Percentiles rank a stretch among this genome's conserved stretches.
phyloP scores from a whole-genome alignment of 2,113 vertebrate species.

The Trematomus loennbergii region DNA sequence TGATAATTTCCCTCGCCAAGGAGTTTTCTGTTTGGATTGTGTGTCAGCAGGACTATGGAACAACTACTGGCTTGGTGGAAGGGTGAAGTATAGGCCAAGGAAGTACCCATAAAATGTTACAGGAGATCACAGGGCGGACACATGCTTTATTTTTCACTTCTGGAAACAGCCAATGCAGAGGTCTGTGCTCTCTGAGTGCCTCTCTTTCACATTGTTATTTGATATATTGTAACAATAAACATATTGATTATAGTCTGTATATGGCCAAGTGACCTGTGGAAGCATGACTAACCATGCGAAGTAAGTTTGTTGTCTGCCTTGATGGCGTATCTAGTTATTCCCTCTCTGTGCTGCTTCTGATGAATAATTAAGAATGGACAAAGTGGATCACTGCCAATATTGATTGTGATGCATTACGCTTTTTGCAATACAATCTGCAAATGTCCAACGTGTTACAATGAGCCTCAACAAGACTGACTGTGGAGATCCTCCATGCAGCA shows the following conservation, averaged over 20 bases:
- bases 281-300: neutral
- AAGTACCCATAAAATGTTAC: too few relatives aligned
- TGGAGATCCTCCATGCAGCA: slow-evolving; percentile 24
- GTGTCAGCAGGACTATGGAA: too few relatives aligned
- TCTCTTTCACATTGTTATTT: neutral
- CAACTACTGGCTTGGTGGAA: too few relatives aligned
- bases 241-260: neutral
- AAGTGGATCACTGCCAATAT: slow-evolving; percentile 53
- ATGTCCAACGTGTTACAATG: slow-evolving; percentile 21
- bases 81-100: too few relatives aligned
- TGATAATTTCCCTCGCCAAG: neutral
- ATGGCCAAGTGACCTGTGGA: neutral
- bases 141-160: too few relatives aligned
- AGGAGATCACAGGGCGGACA: too few relatives aligned
- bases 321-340: slow-evolving; percentile 1
- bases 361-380: slow-evolving; percentile 63
- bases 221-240: neutral
- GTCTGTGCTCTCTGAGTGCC: too few relatives aligned
- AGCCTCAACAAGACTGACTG: slow-evolving; percentile 11
- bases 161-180: too few relatives aligned
- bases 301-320: slow-evolving; percentile 9
- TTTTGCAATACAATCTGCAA: slow-evolving; percentile 29
- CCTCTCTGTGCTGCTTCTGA: slow-evolving; percentile 27
- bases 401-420: slow-evolving; percentile 41
- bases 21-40: too few relatives aligned